These are phyloP conservation scores for Turritopsis dohrnii DNA, from an alignment of 30 jellyfish, hydroid and myxozoan species.

Conservation along the genomic window DNA sequence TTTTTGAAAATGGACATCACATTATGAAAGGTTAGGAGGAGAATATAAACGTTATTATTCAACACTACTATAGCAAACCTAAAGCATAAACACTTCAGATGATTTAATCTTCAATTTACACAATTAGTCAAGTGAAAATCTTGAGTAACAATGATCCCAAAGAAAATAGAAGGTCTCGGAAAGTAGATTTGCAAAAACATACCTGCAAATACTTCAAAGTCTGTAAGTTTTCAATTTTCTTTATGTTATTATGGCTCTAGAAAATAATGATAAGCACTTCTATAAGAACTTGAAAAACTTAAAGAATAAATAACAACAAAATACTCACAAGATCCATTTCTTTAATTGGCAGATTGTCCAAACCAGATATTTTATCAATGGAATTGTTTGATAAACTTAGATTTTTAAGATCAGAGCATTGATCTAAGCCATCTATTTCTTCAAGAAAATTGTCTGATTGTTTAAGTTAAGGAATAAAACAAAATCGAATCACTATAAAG, in stretches of 20 bases:
- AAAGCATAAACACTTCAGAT: too few relatives aligned
- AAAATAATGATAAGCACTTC: neutral
- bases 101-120: too few relatives aligned
- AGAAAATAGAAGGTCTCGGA: too few relatives aligned
- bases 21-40: too few relatives aligned
- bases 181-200: too few relatives aligned
- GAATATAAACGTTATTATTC: too few relatives aligned
- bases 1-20: too few relatives aligned
- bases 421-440: conserved; percentile 53
- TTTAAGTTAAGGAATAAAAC: conserved; percentile 21
- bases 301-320: too few relatives aligned
- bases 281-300: neutral
- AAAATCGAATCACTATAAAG: too few relatives aligned
- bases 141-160: too few relatives aligned
- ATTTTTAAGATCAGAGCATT: conserved; percentile 40
- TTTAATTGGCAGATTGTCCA: conserved; percentile 41
- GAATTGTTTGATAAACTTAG: conserved; percentile 43
- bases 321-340: conserved; percentile 56
- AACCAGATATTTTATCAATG: conserved; percentile 41
- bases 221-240: conserved; percentile 49
- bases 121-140: too few relatives aligned
- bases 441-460: conserved; percentile 41
- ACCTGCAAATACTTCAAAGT: conserved; percentile 51
- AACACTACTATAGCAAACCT: too few relatives aligned
- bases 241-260: conserved; percentile 54